Percentiles rank a stretch among this genome's conserved stretches.
These are phyloP conservation scores for Hoplostethus mediterraneus DNA, from an alignment of 2,797 vertebrate genomes.

Conservation along the genomic window DNA sequence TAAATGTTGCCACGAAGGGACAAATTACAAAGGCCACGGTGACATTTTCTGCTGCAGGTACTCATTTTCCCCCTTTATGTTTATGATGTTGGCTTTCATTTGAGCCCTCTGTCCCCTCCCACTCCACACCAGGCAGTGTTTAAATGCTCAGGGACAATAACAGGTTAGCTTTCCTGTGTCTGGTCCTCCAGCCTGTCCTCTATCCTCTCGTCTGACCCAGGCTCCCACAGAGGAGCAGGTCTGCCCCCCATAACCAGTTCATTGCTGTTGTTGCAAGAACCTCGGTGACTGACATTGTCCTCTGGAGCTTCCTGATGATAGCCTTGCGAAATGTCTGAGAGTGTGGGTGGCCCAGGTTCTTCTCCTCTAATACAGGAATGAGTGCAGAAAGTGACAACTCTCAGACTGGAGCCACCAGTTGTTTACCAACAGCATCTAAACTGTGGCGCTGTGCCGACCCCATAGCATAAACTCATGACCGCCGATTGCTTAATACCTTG, in stretches of 20 bases:
- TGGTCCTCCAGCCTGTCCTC: conserved; percentile 70
- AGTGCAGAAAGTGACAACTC: conserved; percentile 47
- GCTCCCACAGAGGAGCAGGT: conserved; percentile 49
- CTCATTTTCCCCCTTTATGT: conserved; percentile 82
- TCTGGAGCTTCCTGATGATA: conserved; percentile 6
- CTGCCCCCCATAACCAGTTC: conserved; percentile 21
- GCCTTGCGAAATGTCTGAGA: conserved; percentile 17
- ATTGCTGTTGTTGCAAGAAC: conserved; percentile 23
- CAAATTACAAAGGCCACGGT: conserved; percentile 80
- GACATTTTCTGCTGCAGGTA: conserved; percentile 75
- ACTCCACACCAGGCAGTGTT: conserved; percentile 78
- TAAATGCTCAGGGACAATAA: conserved; percentile 85
- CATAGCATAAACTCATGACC: conserved; percentile 63
- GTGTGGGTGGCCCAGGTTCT: conserved; percentile 58
- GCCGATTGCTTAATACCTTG: conserved; percentile 50
- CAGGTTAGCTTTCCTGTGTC: conserved; percentile 80
- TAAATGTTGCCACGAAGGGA: conserved; percentile 73
- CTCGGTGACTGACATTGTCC: conserved; percentile 6
- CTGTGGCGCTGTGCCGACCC: conserved; percentile 43
- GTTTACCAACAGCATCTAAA: conserved; percentile 67
- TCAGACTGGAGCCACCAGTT: conserved; percentile 48
- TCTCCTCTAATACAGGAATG: conserved; percentile 27
- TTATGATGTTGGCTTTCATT: conserved; percentile 80
- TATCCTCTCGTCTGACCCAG: conserved; percentile 67
- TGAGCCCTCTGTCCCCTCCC: conserved; percentile 70